Evolutionary conservation across 2,113 vertebrate species (phyloP), one percentile per base, ranked within the genome.

Genomic region (Myocastor coypus): DNA sequence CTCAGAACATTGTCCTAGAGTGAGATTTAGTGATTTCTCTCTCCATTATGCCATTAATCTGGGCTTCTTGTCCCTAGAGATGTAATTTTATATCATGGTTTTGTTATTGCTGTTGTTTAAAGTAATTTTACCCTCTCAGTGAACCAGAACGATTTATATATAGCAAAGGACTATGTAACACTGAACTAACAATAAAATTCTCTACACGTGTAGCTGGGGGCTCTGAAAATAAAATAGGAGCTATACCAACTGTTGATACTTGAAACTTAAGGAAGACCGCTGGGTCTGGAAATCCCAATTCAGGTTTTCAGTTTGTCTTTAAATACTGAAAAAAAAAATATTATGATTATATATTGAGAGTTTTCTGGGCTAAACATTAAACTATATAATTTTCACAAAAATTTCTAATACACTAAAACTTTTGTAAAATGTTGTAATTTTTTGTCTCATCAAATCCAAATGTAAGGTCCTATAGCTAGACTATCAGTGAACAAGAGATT

Each of bases 101-200:
- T 40, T 73, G 19, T 46, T 50, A 13, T 59, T 83, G 12, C 63
- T 68, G 34, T 96, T 77, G 11, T 75, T 86, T 93, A 89, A 92
- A 89, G 26, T 68, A 81, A 66, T 77, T 94, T 64, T 88, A 68
- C 57, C 20, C 4, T 81, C 40, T 71, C 71, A 12, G 52, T 87
- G 66, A 96, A 90, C 12, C n/a, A 30, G 94, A 93, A 84, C 69
- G 10, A 61, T 86, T 84, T 97, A 28, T 97, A 81, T 71, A 83
- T n/a, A 87, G 28, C n/a, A 73, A 89, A 92, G 2, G 2, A 3
- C 73, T 91, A 2, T 42, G 28, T 20, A 89, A 24, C 17, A 68
- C 89, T 11, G 89, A 81, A 68, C 68, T 20, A 82, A 50, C 14
- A 71, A 84, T 57, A 28, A 19, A 64, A 83, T 89, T 89, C 42